These are phyloP conservation scores for Hirtodrosophila alboralis DNA, from an alignment of 2,888 invertebrate genomes.

Conservation along the genomic window DNA sequence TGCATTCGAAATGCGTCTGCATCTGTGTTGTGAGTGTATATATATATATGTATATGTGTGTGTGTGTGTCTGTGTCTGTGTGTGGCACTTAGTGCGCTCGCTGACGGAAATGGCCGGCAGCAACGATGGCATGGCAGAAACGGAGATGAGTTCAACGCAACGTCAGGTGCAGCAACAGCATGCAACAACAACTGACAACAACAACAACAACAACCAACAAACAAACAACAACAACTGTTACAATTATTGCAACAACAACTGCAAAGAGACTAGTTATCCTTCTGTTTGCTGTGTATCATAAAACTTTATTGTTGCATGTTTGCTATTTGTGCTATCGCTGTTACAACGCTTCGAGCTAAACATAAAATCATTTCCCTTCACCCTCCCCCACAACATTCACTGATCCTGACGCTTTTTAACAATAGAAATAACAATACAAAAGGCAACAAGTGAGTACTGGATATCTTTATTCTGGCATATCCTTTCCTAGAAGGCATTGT, in stretches of 20 bases:
- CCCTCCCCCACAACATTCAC: slow-evolving; percentile 33
- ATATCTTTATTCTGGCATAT: too few relatives aligned
- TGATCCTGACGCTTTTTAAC: slow-evolving; percentile 44
- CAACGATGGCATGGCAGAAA: slow-evolving; percentile 43
- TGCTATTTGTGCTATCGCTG: slow-evolving; percentile 39
- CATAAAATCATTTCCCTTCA: slow-evolving; percentile 56
- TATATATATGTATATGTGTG: slow-evolving; percentile 17
- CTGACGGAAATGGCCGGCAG: slow-evolving; percentile 70
- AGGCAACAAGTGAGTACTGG: slow-evolving; percentile 19
- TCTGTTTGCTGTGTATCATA: slow-evolving; percentile 67
- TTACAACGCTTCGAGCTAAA: slow-evolving; percentile 48
- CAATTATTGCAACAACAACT: slow-evolving; percentile 10
- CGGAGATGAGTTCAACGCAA: slow-evolving; percentile 70
- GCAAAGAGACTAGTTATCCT: slow-evolving; percentile 33
- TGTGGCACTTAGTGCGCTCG: slow-evolving; percentile 60
- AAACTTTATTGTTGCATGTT: slow-evolving; percentile 71
- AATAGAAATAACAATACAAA: slow-evolving; percentile 22
- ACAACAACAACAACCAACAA: slow-evolving; percentile 18
- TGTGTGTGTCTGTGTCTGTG: slow-evolving; percentile 7
- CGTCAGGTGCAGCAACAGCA: slow-evolving; percentile 66
- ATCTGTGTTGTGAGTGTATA: slow-evolving; percentile 17
- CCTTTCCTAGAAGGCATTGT: background rate
- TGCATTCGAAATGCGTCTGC: slow-evolving; percentile 69
- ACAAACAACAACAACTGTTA: slow-evolving; percentile 14
- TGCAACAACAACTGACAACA: slow-evolving; percentile 10